A percentile compares a stretch with the other conserved stretches of the same genome.
Conservation (phyloP, 2,797 vertebrate genomes). For the Moxostoma hubbsi region DNA sequence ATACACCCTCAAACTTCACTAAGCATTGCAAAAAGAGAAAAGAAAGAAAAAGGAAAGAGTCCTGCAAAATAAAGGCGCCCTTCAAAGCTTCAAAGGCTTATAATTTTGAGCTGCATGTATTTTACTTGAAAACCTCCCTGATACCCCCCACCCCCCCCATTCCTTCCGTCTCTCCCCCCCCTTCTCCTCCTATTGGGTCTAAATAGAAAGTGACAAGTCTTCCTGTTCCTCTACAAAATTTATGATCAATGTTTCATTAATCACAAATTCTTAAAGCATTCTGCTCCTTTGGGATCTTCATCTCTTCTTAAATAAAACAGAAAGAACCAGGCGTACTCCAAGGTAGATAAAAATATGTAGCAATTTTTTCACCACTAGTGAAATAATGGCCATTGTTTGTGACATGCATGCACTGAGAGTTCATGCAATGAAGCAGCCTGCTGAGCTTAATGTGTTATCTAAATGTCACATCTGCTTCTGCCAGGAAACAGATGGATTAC, state of each 20-base stretch:
- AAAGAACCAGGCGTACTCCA: slow-evolving; percentile 63
- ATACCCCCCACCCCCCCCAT: slow-evolving; percentile 53
- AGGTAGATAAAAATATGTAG: slow-evolving; percentile 57
- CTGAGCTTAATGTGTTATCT: slow-evolving; percentile 70
- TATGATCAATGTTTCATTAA: slow-evolving; percentile 83
- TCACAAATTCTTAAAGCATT: slow-evolving; percentile 76
- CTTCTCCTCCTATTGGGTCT: slow-evolving; percentile 63
- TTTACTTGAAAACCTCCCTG: slow-evolving; percentile 52
- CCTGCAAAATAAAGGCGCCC: slow-evolving; percentile 56
- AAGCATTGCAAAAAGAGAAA: not conserved
- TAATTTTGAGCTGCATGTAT: slow-evolving; percentile 51
- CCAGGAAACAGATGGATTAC: slow-evolving; percentile 57
- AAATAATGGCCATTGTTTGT: slow-evolving; percentile 77
- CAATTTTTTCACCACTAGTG: slow-evolving; percentile 34
- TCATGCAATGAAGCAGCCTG: slow-evolving; percentile 59
- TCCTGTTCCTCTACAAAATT: slow-evolving; percentile 79
- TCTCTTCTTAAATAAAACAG: slow-evolving; percentile 75
- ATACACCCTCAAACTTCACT: slow-evolving; percentile 25
- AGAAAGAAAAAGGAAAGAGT: slow-evolving; percentile 31
- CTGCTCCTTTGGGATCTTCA: slow-evolving; percentile 69
- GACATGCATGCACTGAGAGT: slow-evolving; percentile 71
- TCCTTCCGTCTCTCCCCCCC: not conserved
- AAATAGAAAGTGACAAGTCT: slow-evolving; percentile 80
- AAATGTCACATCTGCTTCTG: slow-evolving; percentile 71
- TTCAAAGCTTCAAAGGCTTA: slow-evolving; percentile 58